Conservation (phyloP, 2,797 vertebrate species). For the Melanotaenia maccullochi region DNA sequence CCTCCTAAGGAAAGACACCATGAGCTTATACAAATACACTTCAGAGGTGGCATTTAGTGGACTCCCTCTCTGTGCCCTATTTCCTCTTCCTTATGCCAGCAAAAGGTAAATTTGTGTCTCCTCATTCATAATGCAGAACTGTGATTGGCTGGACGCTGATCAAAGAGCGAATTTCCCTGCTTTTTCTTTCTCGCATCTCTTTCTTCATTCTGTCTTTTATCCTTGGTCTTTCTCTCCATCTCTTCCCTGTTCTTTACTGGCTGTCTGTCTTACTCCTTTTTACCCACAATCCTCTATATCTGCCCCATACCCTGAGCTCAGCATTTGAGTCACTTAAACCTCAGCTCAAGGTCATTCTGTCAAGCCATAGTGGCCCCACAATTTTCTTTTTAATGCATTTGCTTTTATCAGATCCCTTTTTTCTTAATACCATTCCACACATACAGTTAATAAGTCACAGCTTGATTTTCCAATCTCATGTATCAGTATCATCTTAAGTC, state of each 20-base stretch:
- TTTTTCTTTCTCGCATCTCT: slow-evolving; percentile 6
- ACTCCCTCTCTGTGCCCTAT: slow-evolving; percentile 13
- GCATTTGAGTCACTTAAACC: slow-evolving; percentile 46
- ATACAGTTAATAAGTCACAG: slow-evolving; percentile 13
- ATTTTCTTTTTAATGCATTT: background rate
- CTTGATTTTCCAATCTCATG: slow-evolving; percentile 16
- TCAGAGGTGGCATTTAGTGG: slow-evolving; percentile 65
- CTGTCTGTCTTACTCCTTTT: slow-evolving; percentile 44
- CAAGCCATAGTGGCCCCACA: slow-evolving; percentile 34
- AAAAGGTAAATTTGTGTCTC: slow-evolving; percentile 60
- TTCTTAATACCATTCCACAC: slow-evolving; percentile 5
- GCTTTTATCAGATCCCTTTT: slow-evolving; percentile 19
- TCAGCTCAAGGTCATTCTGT: slow-evolving; percentile 65
- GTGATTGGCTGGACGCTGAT: slow-evolving; percentile 61
- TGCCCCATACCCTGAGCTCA: slow-evolving; percentile 45
- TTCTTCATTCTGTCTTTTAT: background rate
- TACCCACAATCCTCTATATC: slow-evolving; percentile 67
- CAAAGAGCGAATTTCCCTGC: slow-evolving; percentile 43
- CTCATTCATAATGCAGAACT: slow-evolving; percentile 57
- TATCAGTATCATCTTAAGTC: slow-evolving; percentile 19
- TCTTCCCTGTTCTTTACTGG: slow-evolving; percentile 32
- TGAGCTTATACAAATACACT: slow-evolving; percentile 61
- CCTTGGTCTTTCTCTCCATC: slow-evolving; percentile 7
- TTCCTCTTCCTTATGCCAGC: slow-evolving; percentile 25
- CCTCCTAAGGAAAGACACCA: slow-evolving; percentile 40